Evolutionary conservation across 2,113 vertebrate genomes (phyloP).

Genomic region (Menidia beryllina): DNA sequence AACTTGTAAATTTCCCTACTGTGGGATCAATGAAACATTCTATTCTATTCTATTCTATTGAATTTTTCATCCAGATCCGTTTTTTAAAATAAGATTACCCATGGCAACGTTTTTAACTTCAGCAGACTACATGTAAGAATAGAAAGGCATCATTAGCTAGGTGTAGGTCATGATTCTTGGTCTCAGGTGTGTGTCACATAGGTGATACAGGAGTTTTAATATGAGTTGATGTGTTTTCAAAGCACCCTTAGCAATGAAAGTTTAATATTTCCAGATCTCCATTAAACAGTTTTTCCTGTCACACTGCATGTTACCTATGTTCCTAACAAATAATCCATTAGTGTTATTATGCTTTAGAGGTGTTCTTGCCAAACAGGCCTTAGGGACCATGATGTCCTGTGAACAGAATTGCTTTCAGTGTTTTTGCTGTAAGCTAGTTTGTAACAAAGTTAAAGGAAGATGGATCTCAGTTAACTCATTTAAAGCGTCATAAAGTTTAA

Average conservation of each 20-base stretch:
- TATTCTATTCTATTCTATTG: too few species aligned
- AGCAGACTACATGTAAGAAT: background rate
- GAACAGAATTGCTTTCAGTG: conserved; percentile 47
- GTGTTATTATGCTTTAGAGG: conserved; percentile 35
- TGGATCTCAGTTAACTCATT: conserved; percentile 14
- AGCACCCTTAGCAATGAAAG: conserved; percentile 28
- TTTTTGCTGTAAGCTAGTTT: conserved; percentile 41
- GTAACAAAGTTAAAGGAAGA: conserved; percentile 41
- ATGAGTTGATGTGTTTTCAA: conserved; percentile 28
- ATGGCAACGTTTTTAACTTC: background rate
- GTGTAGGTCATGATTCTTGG: conserved; percentile 1
- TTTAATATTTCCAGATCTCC: conserved; percentile 39
- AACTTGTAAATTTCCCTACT: too few species aligned
- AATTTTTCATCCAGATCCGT: background rate
- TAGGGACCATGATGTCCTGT: conserved; percentile 43
- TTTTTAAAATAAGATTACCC: background rate
- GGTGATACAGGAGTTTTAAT: conserved; percentile 22
- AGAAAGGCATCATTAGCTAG: background rate
- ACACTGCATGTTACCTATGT: conserved; percentile 30
- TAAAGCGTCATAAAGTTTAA: conserved; percentile 31
- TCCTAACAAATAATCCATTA: conserved; percentile 49
- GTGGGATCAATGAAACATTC: too few species aligned
- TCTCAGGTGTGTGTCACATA: conserved; percentile 40
- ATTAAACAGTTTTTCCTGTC: conserved; percentile 44
- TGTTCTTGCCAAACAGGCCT: conserved; percentile 46